Evolutionary conservation across 1,140 invertebrate genomes (phyloP).

Genomic region (Thaumatotibia leucotreta): DNA sequence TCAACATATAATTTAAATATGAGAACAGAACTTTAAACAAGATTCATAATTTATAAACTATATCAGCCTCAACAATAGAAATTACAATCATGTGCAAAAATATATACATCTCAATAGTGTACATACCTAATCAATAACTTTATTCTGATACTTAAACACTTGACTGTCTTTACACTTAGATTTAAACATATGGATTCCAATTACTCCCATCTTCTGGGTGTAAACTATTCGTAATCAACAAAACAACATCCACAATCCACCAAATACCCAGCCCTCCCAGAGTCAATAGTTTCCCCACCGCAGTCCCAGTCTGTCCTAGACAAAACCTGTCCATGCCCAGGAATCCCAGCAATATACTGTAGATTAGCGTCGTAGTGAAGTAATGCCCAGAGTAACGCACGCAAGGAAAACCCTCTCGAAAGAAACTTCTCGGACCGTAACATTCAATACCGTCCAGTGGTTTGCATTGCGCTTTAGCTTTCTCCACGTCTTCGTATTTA

Average conservation of each 20-base stretch:
- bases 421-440: constrained; percentile 89
- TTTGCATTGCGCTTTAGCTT: constrained; percentile 90
- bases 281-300: constrained; percentile 97
- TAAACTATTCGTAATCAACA: constrained; percentile 95
- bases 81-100: background rate
- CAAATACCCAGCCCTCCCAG: constrained; percentile 97
- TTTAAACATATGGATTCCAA: constrained; percentile 95
- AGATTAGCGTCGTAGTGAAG: constrained; percentile 97
- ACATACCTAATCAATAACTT: too few species aligned
- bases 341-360: constrained; percentile 97
- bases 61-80: background rate
- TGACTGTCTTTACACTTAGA: constrained; percentile 1
- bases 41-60: background rate
- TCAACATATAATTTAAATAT: background rate
- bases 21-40: background rate
- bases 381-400: constrained; percentile 98
- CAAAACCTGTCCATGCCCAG: constrained; percentile 97
- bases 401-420: constrained; percentile 93
- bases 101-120: too few species aligned
- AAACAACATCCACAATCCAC: constrained; percentile 98
- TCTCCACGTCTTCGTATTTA: constrained; percentile 94
- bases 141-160: background rate
- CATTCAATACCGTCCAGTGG: constrained; percentile 97
- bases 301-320: constrained; percentile 97
- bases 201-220: constrained; percentile 98